phyloP scores from a whole-genome alignment of 2,113 vertebrate species.

The Perca fluviatilis region DNA sequence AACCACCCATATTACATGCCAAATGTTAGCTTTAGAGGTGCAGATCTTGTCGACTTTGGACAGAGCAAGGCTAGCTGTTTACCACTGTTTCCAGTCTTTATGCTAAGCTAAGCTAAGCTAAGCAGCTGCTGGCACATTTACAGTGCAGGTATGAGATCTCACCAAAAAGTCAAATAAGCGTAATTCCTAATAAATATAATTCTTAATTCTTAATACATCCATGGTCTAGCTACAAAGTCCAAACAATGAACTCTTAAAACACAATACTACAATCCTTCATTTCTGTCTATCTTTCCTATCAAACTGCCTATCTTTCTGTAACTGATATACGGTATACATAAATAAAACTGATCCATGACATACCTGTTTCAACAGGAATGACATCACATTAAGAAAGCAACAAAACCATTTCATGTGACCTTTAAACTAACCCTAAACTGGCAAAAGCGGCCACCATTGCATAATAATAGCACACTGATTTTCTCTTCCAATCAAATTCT shows the following conservation, averaged over 20 bases:
- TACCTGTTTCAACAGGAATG: not conserved
- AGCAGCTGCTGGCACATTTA: not conserved
- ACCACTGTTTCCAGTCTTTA: not conserved
- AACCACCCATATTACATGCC: not conserved
- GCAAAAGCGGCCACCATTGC: not conserved
- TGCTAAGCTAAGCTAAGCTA: not conserved
- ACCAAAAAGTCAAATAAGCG: not conserved
- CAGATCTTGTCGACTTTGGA: not conserved
- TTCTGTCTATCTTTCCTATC: not conserved
- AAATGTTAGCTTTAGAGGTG: not conserved
- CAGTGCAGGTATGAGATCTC: not conserved
- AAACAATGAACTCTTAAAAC: not conserved
- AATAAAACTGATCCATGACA: no score
- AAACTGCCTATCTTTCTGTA: not conserved
- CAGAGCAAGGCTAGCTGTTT: not conserved
- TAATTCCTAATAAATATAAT: no score
- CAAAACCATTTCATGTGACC: not conserved
- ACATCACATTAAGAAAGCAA: not conserved
- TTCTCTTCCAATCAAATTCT: not conserved
- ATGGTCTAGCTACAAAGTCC: not conserved
- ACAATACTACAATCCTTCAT: not conserved
- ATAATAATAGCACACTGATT: not conserved
- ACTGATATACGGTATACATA: not conserved
- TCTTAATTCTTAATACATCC: not conserved
- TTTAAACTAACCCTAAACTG: no score